Base-by-base conservation (phyloP, 2,797 vertebrate genomes). In the Hydrolagus colliei region DNA sequence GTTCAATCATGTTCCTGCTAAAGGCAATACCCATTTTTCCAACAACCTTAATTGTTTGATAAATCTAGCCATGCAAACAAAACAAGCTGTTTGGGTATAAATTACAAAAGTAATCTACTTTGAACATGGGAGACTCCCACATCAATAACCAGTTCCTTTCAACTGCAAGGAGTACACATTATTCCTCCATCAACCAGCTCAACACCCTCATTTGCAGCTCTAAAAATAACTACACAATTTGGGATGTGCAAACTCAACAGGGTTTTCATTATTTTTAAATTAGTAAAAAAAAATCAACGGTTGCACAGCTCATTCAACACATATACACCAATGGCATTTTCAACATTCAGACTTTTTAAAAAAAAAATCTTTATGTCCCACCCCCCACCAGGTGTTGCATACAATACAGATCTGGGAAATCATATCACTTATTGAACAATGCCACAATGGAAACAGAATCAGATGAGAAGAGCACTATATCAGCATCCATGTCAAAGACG, bases 151-250 rank as follows among this genome's bases (percentile, higher is more conserved):
- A 82, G 63, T 32, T 82, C 63, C 68, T 32, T 68, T 22, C 79
- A 82, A 68, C 4, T 20, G 20, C 63, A 82, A 82, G 68, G 79
- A 82, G 32, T 65, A 82, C 63, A 82, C 16, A 35, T 32, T 32
- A 82, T 82, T 82, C 65, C 41, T 82, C 79, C 65, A 82, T 82
- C 27, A 68, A 67, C 22, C 35, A 80, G 68, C 65, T 82, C 79
- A 82, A 80, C 65, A 68, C 79, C 32, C 27, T 14, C 63, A n/a
- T 18, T 10, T 9, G 27, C 79, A 68, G 67, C 77, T 80, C 65
- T n/a, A 67, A 82, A 74, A 82, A 82, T 35, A 1, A 82, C n/a
- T 82, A 32, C 79, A 82, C 63, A 82, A 82, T 27, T 80, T 80
- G 62, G 62, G 63, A 27, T 80, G 78, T 35, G 22, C 22, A 61